These are phyloP conservation scores for Ailurus styani DNA, from an alignment of 2,113 vertebrate genomes.

Conservation along the genomic window DNA sequence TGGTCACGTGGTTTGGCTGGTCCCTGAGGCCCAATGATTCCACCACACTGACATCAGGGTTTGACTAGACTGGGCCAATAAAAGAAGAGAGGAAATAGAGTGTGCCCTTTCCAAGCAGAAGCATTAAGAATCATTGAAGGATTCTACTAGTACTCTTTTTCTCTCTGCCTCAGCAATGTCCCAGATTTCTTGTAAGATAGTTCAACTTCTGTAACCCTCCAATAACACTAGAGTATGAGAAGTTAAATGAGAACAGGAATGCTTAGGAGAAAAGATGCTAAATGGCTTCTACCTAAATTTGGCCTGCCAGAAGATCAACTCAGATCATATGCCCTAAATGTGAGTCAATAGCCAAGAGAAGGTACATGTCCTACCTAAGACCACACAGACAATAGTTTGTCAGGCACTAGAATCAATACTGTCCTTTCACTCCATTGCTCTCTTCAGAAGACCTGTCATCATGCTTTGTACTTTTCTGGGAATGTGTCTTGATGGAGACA, in stretches of 20 bases:
- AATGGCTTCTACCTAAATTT: background rate
- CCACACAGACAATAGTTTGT: background rate
- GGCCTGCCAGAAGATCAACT: background rate
- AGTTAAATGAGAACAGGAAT: background rate
- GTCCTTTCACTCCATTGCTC: background rate
- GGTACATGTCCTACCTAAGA: background rate
- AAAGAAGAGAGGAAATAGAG: background rate
- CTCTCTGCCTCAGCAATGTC: background rate
- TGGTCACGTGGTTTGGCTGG: background rate
- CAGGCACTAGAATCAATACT: background rate
- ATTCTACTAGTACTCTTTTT: background rate
- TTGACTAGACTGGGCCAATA: background rate
- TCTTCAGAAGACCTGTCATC: background rate
- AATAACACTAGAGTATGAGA: background rate
- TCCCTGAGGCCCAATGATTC: background rate
- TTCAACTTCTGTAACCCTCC: background rate
- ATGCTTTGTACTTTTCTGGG: background rate
- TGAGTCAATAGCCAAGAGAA: background rate
- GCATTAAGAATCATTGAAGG: background rate
- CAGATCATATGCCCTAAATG: background rate
- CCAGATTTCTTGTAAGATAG: background rate
- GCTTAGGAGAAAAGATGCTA: background rate
- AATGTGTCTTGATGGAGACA: background rate
- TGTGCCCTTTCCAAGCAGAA: background rate
- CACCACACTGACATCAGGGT: background rate